These are phyloP conservation scores for Oxyura jamaicensis DNA, from an alignment of 2,113 vertebrate genomes.

Conservation along the genomic window DNA sequence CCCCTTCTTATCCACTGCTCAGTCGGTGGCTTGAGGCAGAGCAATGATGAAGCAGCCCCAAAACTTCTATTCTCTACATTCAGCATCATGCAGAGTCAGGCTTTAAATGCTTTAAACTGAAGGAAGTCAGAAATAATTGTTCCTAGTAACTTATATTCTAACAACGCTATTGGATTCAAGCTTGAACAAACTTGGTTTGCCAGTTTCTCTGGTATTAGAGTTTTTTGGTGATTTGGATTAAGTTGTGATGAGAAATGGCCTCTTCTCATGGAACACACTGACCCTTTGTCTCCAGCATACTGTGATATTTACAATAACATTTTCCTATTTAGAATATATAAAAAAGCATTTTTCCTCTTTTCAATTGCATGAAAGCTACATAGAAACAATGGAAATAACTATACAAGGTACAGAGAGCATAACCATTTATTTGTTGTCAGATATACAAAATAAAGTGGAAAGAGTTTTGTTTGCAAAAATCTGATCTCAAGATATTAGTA, in stretches of 20 bases:
- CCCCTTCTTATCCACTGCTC: neutral
- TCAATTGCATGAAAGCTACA: rapidly evolving
- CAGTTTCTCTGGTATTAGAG: neutral
- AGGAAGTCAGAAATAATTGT: neutral
- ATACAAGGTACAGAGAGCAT: neutral
- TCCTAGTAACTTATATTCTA: neutral
- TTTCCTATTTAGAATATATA: neutral
- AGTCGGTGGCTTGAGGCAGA: neutral
- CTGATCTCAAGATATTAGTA: neutral
- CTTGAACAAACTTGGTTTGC: neutral
- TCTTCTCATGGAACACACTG: neutral
- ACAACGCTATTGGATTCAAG: neutral
- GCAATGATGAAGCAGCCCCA: neutral
- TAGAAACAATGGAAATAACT: neutral
- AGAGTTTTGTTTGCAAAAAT: neutral
- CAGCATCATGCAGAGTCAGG: neutral
- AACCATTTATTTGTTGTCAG: neutral
- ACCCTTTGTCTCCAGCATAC: neutral
- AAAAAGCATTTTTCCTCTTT: neutral
- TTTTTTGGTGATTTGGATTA: neutral
- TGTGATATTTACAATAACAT: neutral
- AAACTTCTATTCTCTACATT: neutral
- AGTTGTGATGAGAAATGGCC: neutral
- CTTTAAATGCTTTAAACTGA: neutral
- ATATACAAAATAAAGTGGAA: neutral